Evolutionary conservation across 1,140 invertebrate species (phyloP), one percentile per base, ranked within the genome.

Genomic region (Cepaea nemoralis): DNA sequence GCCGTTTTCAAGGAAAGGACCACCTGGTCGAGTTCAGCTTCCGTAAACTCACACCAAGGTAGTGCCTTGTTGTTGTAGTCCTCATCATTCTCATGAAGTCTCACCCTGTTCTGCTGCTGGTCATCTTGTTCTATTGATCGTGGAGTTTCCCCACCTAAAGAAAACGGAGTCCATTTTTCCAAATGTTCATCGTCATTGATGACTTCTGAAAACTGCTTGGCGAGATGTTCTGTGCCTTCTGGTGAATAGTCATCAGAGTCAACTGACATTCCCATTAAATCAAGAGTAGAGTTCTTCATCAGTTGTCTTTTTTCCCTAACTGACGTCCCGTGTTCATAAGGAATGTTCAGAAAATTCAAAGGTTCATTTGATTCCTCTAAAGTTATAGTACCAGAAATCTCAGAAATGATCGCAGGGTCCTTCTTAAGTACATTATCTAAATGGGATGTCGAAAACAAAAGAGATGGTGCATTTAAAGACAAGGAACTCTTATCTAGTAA

Each of bases 1-100:
- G 75, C 63, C 35, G n/a, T n/a, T 39, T 66, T 77, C 19, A 77
- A 33, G 3, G 75, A 77, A n/a, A 8, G 10, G 37, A 77, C 35
- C 14, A 66, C 55, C 31, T 77, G 31, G 42, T 77, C 75, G 1
- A 77, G 55, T 42, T 77, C 75, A 12, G 50, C 48, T 39, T 77
- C 75, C 22, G 75, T 63, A 35, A 77, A 77, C 75, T 77, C 75
- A 42, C 75, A 77, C 75, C 75, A 77, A 12, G 75, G 75, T 12
- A 77, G n/a, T 10, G 19, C 19, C 19, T 55, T 66, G 55, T 77
- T 35, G 10, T 77, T 35, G 37, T 77, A 59, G 12, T 77, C 55
- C 8, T 35, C 48, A 12, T 42, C 55, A 24, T 50, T 48, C 5
- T 74, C 42, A 3, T 48, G 39, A 12, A 74, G 42, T 10, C 71